A percentile compares a stretch with the other conserved stretches of the same genome.
phyloP scores from a whole-genome alignment of 2,113 vertebrate species.

The Tonatia bakeri region DNA sequence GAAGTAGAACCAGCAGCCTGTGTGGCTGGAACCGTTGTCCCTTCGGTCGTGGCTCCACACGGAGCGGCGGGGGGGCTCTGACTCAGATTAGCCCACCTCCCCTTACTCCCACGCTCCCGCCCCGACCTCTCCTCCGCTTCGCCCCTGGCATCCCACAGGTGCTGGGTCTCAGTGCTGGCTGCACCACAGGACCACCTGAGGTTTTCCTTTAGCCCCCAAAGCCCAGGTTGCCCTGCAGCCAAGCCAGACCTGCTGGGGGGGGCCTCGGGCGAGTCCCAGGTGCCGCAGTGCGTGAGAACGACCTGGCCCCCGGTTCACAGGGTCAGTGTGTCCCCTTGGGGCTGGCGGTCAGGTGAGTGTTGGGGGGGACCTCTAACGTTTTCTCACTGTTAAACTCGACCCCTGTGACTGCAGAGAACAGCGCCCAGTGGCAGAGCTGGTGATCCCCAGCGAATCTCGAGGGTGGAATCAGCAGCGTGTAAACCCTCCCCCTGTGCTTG shows the following conservation, averaged over 20 bases:
- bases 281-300: fast-evolving
- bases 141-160: not conserved
- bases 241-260: not conserved
- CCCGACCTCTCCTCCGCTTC: fast-evolving
- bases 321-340: not conserved
- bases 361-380: not conserved
- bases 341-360: not conserved
- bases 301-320: fast-evolving
- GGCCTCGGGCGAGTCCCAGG: not conserved
- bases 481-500: not conserved
- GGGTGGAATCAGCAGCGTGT: not conserved
- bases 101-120: fast-evolving
- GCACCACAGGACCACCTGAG: not conserved
- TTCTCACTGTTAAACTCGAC: not conserved
- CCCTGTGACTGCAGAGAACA: not conserved
- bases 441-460: not conserved
- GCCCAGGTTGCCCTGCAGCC: not conserved
- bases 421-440: not conserved
- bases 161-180: not conserved
- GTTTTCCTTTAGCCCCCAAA: not conserved
- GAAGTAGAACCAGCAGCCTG: no score
- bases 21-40: no score
- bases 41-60: no score
- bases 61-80: no score
- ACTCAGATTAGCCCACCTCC: fast-evolving